phyloP scores from a whole-genome alignment of 2,113 vertebrate species.

The Charina bottae region DNA sequence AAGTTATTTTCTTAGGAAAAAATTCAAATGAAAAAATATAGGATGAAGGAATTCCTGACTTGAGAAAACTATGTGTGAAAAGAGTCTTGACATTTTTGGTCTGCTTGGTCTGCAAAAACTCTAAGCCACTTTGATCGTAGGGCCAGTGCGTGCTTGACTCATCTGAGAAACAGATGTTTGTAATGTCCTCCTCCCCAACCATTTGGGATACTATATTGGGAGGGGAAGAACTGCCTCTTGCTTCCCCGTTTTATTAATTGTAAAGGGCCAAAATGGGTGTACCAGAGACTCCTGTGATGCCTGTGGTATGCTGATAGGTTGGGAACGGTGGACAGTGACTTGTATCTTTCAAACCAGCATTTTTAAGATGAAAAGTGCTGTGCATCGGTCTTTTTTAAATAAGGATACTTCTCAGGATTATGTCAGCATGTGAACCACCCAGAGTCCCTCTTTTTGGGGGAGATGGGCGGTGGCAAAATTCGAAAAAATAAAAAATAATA shows the following conservation, averaged over 20 bases:
- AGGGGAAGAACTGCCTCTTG: background rate
- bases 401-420: conserved; percentile 11
- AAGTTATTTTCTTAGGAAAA: no score
- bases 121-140: background rate
- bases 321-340: background rate
- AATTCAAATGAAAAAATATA: no score
- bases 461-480: no score
- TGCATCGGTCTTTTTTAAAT: background rate
- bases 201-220: background rate
- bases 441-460: no score
- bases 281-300: background rate
- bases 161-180: background rate
- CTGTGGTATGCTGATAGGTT: background rate
- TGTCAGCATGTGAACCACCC: background rate
- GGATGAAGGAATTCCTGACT: no score
- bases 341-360: background rate
- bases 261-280: background rate
- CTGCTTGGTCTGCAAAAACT: background rate
- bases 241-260: background rate
- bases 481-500: no score
- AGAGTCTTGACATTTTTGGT: no score
- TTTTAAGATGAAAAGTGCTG: background rate
- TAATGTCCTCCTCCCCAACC: background rate
- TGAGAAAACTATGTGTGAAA: no score
- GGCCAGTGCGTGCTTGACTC: background rate